Evolutionary conservation across 2,797 vertebrate species (phyloP), one percentile per base, ranked within the genome.

Genomic region (Macrochelys suwanniensis): DNA sequence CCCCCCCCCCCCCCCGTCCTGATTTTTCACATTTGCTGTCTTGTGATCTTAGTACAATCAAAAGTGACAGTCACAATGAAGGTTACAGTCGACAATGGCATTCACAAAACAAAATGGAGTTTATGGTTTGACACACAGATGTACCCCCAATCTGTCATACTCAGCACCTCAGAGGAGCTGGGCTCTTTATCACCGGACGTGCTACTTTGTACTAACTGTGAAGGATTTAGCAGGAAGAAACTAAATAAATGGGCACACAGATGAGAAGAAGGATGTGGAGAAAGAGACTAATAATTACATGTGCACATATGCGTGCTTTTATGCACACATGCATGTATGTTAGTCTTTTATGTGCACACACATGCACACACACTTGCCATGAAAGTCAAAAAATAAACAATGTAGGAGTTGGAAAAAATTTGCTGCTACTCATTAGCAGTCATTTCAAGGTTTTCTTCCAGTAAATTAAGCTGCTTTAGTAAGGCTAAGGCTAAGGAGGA

Each of bases 381-480:
- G 12, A 91, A n/a, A 50, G 50, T 80, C 71, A 26, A 9, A 59
- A 57, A 47, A 84, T 45, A 51, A 68, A 7, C 1, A 12, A n/a
- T 45, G 2, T 37, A 84, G 82, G 93, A 93, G 93, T 0, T 13
- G 4, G 61, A 51, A 84, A 90, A 90, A 87, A n/a, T 19, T 25
- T 2, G 5, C 49, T 82, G 4, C 12, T 57, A 49, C 17, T 89
- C 45, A 83, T 19, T 87, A 78, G 26, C 50, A 86, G 59, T 91
- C 54, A 80, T 89, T 88, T 80, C 59, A 12, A 74, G 65, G 83
- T 80, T 80, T 85, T 93, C 84, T 37, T 11, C 89, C 87, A 47
- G 33, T 33, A 82, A 93, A 89, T 1, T 9, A 85, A 95, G 37
- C 78, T 93, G 96, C 93, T 91, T 81, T 71, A 42, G 65, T 10